Base-by-base conservation (phyloP, 2,113 vertebrate genomes). In the Etheostoma spectabile region DNA sequence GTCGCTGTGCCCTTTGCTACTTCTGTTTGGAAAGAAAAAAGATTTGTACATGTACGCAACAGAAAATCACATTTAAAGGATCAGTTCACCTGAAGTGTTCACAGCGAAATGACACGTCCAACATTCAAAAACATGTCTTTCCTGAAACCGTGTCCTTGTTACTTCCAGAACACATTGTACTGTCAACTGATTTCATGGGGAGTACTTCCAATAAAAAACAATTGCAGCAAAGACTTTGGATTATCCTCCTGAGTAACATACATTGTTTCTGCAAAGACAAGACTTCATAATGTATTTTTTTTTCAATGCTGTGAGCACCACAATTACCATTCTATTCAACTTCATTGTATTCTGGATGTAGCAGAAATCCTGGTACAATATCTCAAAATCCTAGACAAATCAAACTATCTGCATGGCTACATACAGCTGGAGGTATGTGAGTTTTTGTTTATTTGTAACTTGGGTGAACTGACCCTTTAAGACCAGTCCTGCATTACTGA, bases 1-100 rank as follows among this genome's bases (percentile, higher is more conserved):
- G 83, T 19, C 0, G 55, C 83, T 63, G 89, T 55, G 22, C 77
- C 81, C 19, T 84, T 80, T 42, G 68, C 45, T 13, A 79, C 74
- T 80, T 61, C 80, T 74, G 49, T 61, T 68, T 35, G 45, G 7
- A 69, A 33, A 18, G 35, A 79, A 24, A 74, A 57, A 35, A 21
- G 24, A 74, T 33, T 15, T 48, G 4, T n/a, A 55, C n/a, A 65
- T 8, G 52, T 52, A 30, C 19, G 27, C 27, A 3, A 64, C 18
- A 46, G 33, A 60, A 5, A 13, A 30, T 51, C 13, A 5, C 13
- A 35, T 46, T 18, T 24, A 42, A 45, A 64, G 27, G 6, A 21
- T 42, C 1, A 1, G 22, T 52, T 51, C 12, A 27, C 2, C 15
- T 5, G 59, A 3, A 14, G 63, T 48, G 22, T 42, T 63, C 12